Percentiles rank a stretch among this genome's conserved stretches.
phyloP scores from a whole-genome alignment of 1,140 invertebrate species.

The Formica exsecta region DNA sequence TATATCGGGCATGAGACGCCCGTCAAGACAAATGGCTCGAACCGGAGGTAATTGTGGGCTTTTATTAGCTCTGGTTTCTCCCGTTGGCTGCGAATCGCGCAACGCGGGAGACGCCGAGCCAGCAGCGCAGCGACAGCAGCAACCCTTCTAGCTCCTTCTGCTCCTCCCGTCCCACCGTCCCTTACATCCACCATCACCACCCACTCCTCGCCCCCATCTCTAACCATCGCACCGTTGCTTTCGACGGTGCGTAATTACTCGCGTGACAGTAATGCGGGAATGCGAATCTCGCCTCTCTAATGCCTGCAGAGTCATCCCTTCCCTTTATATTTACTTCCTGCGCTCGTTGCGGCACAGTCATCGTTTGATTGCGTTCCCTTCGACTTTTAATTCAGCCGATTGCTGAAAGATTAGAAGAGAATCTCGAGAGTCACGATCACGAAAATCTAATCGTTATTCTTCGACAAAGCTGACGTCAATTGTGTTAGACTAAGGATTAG shows the following conservation, averaged over 20 bases:
- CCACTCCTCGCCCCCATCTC: slow-evolving; percentile 11
- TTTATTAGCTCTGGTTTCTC: slow-evolving; percentile 86
- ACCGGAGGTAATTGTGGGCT: slow-evolving; percentile 87
- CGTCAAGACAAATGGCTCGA: slow-evolving; percentile 86
- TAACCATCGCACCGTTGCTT: slow-evolving; percentile 54
- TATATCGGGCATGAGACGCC: slow-evolving; percentile 86
- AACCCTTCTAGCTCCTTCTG: slow-evolving; percentile 57
- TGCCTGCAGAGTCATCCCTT: slow-evolving; percentile 47
- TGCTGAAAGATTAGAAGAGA: slow-evolving; percentile 1
- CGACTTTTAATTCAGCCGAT: slow-evolving; percentile 38
- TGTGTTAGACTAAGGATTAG: background rate
- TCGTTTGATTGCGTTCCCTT: slow-evolving; percentile 8
- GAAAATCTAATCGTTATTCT: background rate
- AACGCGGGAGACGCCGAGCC: slow-evolving; percentile 61
- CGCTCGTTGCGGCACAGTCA: slow-evolving; percentile 25
- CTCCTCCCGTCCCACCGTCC: slow-evolving; percentile 50
- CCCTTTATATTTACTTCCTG: slow-evolving; percentile 17
- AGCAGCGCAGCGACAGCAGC: slow-evolving; percentile 62
- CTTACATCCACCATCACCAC: slow-evolving; percentile 53
- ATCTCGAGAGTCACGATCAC: slow-evolving; percentile 40
- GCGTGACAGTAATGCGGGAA: slow-evolving; percentile 85
- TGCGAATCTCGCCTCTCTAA: slow-evolving; percentile 78
- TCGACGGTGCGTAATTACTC: slow-evolving; percentile 83
- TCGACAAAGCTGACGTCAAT: background rate
- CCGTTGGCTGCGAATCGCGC: slow-evolving; percentile 73